Base-by-base conservation (phyloP, 2,888 invertebrate genomes). In the Osedax frankpressi region DNA sequence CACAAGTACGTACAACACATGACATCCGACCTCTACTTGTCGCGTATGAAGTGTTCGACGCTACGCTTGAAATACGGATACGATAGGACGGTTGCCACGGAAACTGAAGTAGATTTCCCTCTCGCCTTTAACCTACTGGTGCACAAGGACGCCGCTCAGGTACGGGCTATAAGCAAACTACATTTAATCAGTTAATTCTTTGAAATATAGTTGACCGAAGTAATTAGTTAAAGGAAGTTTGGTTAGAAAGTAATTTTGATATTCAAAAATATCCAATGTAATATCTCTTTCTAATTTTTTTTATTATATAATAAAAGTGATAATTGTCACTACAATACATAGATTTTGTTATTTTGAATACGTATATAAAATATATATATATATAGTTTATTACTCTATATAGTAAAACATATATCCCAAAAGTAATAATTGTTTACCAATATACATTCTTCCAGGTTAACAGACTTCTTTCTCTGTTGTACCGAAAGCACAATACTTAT, bases 401-500 rank as follows among this genome's bases (percentile, higher is more conserved):
- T 44, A 44, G 44, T 6, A 11, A 44, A 11, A 44, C 19, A 11
- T 11, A 19, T 6, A 11, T 44, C 19, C 44, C 19, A 44, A 11
- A 11, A 19, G 44, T 44, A 11, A 19, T 44, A 44, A 44, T 44
- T 44, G 44, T 6, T 44, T 44, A 19, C 19, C 6, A 6, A 44
- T 11, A 44, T 44, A 44, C 11, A 11, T 11, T 19, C 44, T 44
- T 19, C 6, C 44, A 44, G 44, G 74, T 80, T 1, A 82, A 81
- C 71, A 72, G 79, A n/a, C 76, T 83, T 2, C 74, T 84, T n/a
- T 74, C 79, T 27, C 77, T 80, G 1, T 79, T 84, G 24, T 84
- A 83, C 72, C 76, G 79, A 30, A 81, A 82, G 0, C 80, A 81
- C n/a, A 84, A 84, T 75, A 69, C 77, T 14, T 84, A 81, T 75